Evolutionary conservation across 2,888 invertebrate species (phyloP), one percentile per base, ranked within the genome.

Genomic region (Agrilus cyanescens): DNA sequence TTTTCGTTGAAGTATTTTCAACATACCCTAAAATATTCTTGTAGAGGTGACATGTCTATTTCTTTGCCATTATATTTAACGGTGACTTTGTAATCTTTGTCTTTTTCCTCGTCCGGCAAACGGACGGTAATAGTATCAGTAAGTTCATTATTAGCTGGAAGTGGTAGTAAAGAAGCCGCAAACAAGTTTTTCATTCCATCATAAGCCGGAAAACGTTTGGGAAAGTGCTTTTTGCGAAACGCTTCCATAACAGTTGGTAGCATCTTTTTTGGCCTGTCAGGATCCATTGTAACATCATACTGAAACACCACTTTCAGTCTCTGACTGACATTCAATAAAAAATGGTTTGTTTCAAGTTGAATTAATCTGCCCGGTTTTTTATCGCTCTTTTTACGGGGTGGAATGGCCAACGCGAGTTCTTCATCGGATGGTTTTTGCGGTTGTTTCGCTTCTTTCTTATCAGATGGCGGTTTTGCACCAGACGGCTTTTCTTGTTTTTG

Each of bases 201-300:
- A 62, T 76, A 88, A 1, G 82, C 85, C n/a, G 80, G 73, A 45
- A 64, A 51, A 30, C 60, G 55, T 0, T 69, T 58, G 0, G 70
- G 67, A 53, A 73, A 74, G 41, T 62, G 41, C 46, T 55, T 52
- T 4, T 33, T 32, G 4, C 46, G 39, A 16, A 49, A 46, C 1
- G 50, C 57, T 20, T 40, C 47, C 50, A 61, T 59, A 2, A 73
- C 75, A 0, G 47, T 38, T 1, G 77, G 66, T 40, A 78, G 54
- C 50, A 80, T 65, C 52, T 74, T 77, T 53, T 80, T 84, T 0
- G 85, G 84, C 34, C 63, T 75, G 12, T 85, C 82, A 0, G 86
- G 85, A 1, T 60, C 67, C 30, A 86, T 72, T 0, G 65, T 70
- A 0, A 91, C 82, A 55, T 96, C 95, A 62, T 96, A 96, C 57